Evolutionary conservation across 92 coral and sea anemone genomes (phyloP), one percentile per base, ranked within the genome.

Genomic region (Pocillopora meandrina): DNA sequence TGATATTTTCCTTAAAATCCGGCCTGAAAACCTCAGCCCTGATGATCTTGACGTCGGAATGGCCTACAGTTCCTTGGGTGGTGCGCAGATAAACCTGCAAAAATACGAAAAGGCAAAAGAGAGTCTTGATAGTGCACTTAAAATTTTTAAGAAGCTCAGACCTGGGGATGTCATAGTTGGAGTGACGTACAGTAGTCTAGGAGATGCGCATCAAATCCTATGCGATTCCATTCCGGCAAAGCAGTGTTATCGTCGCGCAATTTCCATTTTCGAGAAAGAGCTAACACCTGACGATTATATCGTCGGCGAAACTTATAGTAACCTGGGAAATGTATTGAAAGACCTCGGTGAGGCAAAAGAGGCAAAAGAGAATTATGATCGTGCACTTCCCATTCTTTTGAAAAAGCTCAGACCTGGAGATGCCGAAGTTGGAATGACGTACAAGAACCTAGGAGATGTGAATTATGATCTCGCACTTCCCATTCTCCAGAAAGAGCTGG

Each of bases 301-400:
- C 18, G 31, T 63, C 67, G 67, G 23, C 9, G 18, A 1, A 7
- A 19, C 31, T 17, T 63, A 63, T 9, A 63, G 9, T 9, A 19
- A 63, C 31, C 60, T 72, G 8, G 76, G 14, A 7, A 7, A 0
- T 18, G 26, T 72, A 47, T 26, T 13, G 31, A 5, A 15, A 0
- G 61, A 4, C 60, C 31, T 42, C 1, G 76, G 76, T 72, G 76
- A 72, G 33, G 7, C 16, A 10, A 20, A 10, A 10, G 58, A 71
- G 56, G 75, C 75, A 71, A 71, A 71, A 16, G 75, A 36, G 75
- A 9, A 36, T 71, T 26, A 69, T 31, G 73, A 69, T 26, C 47
- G 56, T 10, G 73, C 49, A 2, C 73, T 69, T 14, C 15, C 73
- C 23, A 71, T 71, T 71, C 26, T 21, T 71, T 9, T 49, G 26